Conservation (phyloP, 2,888 invertebrate species). For the Crematogaster levior region DNA sequence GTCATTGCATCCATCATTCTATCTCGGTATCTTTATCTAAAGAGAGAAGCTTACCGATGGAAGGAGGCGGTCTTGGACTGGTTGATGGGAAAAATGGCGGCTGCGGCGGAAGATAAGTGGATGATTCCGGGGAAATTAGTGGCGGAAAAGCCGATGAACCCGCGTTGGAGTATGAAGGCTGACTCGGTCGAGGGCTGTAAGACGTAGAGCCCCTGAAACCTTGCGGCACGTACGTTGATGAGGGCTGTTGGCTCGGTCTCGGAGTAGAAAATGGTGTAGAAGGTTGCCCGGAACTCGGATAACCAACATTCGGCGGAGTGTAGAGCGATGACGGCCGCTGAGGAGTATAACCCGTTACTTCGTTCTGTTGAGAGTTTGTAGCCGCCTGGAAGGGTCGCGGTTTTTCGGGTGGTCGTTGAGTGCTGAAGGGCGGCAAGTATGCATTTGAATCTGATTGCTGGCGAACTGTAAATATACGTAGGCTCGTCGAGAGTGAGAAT, state of each 20-base stretch:
- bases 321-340: constrained; percentile 79
- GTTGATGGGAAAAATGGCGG: constrained; percentile 45
- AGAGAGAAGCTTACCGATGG: background rate
- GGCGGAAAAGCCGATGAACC: constrained; percentile 79
- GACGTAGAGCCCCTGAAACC: constrained; percentile 69
- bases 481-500: constrained; percentile 25
- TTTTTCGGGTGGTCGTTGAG: constrained; percentile 87
- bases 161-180: constrained; percentile 64
- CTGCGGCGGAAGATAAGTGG: constrained; percentile 67
- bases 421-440: constrained; percentile 88
- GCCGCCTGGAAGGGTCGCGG: constrained; percentile 90
- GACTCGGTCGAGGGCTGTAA: constrained; percentile 73
- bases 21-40: background rate
- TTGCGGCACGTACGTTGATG: constrained; percentile 69
- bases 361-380: constrained; percentile 79
- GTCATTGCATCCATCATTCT: background rate
- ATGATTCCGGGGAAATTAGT: constrained; percentile 78
- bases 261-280: constrained; percentile 67
- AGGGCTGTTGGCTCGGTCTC: constrained; percentile 73
- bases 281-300: constrained; percentile 54
- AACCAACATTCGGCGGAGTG: constrained; percentile 72
- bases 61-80: constrained; percentile 38
- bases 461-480: constrained; percentile 87
- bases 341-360: constrained; percentile 76
- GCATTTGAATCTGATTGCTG: constrained; percentile 85